Percentiles rank a stretch among this genome's conserved stretches.
Conservation (phyloP, 2,888 invertebrate genomes). For the Auanema sp. region DNA sequence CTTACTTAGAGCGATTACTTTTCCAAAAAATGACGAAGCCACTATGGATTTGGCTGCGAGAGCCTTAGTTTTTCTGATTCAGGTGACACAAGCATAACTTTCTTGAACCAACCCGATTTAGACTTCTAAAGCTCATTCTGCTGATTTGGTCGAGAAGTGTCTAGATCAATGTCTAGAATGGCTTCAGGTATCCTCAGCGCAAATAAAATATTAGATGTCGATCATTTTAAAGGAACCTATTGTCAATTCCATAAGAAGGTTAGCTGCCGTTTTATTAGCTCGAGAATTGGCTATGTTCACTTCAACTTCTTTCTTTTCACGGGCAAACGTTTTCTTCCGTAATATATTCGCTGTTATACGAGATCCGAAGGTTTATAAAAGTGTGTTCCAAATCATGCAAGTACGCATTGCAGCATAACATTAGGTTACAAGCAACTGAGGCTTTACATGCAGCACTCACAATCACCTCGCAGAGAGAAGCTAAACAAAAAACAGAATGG, state of each 20-base stretch:
- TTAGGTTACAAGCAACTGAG: constrained; percentile 88
- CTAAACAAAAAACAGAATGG: constrained; percentile 88
- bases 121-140: constrained; percentile 81
- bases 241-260: constrained; percentile 83
- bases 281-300: constrained; percentile 91
- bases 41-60: constrained; percentile 95
- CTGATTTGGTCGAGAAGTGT: constrained; percentile 96
- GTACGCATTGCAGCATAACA: constrained; percentile 71
- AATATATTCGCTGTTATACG: constrained; percentile 56
- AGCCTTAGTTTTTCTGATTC: constrained; percentile 84
- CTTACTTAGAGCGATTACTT: constrained; percentile 66
- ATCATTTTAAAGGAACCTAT: constrained; percentile 65
- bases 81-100: constrained; percentile 70
- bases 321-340: constrained; percentile 67
- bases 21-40: constrained; percentile 63
- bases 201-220: background rate
- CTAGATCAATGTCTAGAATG: constrained; percentile 93
- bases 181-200: constrained; percentile 71
- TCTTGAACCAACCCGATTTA: constrained; percentile 15
- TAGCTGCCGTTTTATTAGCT: constrained; percentile 53
- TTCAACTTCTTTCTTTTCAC: constrained; percentile 86
- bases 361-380: constrained; percentile 51
- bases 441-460: constrained; percentile 91
- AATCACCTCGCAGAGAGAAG: constrained; percentile 91
- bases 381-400: background rate